Base-by-base conservation (phyloP, 2,797 vertebrate genomes). In the Eidolon dupreanum region DNA sequence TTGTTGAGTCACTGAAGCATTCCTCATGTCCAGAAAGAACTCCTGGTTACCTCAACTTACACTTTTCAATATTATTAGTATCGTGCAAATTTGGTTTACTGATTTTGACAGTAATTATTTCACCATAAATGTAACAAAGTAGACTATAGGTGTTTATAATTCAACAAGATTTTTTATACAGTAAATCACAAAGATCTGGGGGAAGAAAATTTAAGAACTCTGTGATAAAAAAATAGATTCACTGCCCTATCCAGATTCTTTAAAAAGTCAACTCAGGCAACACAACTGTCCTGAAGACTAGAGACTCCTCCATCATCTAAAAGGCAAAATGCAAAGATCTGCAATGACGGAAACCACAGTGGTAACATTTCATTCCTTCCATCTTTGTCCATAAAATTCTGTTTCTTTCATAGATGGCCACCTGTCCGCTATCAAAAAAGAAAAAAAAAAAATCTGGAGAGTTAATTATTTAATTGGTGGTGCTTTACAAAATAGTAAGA, bases 401-500 rank as follows among this genome's bases (percentile, higher is more conserved):
- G 28, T 75, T 71, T 89, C 77, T 95, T 91, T 88, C 36, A 94
- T 63, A 61, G 51, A 93, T 49, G 82, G 66, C 79, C 73, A 94
- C 57, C 55, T 94, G 70, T 75, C 71, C 84, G 57, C 49, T 74
- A 46, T 49, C 57, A 61, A 49, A 66, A 66, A 57, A 63, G 3
- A 70, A 57, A 57, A 65, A 59, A 65, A 59, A 36, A 78, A 17
- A 33, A 6, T 66, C 75, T 89, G 31, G 33, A 74, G 41, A 81
- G 61, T 87, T 65, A 63, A 82, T 97, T 66, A 92, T 90, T 94
- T 96, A 73, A 95, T 70, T 86, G 83, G 24, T 9, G 36, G 43
- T 51, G 38, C 70, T 81, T 46, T 43, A 78, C 63, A 68, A 92
- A 93, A 91, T 53, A 93, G 70, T 65, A 68, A 89, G 70, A 89